These are phyloP conservation scores for Brachionus manjavacas DNA, from an alignment of 1,140 invertebrate genomes.

Conservation along the genomic window DNA sequence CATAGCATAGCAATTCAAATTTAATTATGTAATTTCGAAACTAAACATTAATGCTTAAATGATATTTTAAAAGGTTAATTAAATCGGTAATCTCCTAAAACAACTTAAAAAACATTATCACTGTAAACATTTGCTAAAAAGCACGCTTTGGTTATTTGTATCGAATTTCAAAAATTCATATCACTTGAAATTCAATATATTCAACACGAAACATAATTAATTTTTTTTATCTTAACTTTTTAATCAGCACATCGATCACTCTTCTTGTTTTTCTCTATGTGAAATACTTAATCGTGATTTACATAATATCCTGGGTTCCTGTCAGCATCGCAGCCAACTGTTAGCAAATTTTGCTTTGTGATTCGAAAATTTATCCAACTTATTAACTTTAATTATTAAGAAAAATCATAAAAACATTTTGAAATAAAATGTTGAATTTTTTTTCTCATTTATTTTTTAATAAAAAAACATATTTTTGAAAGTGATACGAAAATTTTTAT, in stretches of 20 bases:
- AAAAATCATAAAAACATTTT: too few relatives aligned
- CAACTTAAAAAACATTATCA: not conserved
- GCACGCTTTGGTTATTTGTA: not conserved
- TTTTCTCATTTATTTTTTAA: not conserved
- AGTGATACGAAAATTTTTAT: slow-evolving; percentile 29
- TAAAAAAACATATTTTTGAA: not conserved
- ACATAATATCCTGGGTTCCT: not conserved
- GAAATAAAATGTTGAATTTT: too few relatives aligned
- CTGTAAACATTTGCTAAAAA: not conserved
- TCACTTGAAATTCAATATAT: slow-evolving; percentile 8
- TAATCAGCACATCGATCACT: not conserved
- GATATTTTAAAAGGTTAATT: not conserved
- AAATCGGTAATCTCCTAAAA: not conserved
- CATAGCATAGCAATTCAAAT: not conserved
- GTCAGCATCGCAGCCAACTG: not conserved
- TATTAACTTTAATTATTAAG: too few relatives aligned
- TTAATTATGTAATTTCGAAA: not conserved
- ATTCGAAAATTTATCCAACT: too few relatives aligned
- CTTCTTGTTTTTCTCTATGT: not conserved
- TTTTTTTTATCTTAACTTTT: slow-evolving; percentile 5
- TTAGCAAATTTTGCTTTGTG: too few relatives aligned
- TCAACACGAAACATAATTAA: slow-evolving; percentile 12
- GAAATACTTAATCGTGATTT: not conserved
- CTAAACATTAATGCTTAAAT: not conserved
- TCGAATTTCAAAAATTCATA: slow-evolving; percentile 8